phyloP scores from a whole-genome alignment of 2,113 vertebrate species.

The Cavia porcellus region DNA sequence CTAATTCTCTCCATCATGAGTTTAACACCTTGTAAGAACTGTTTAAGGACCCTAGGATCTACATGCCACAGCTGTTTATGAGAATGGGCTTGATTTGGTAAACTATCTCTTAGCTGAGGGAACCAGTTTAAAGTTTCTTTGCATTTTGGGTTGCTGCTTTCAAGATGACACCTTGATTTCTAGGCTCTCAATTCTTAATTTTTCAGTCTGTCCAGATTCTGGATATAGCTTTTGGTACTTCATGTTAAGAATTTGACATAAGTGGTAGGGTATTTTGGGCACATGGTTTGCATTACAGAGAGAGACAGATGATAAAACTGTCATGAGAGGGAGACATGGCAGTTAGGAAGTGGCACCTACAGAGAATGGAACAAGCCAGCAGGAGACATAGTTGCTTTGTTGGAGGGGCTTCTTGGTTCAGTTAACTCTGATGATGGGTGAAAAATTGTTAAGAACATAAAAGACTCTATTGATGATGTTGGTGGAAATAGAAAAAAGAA shows the following conservation, averaged over 20 bases:
- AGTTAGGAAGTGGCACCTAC: neutral
- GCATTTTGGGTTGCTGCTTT: neutral
- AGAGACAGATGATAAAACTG: constrained; percentile 41
- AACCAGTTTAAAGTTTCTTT: neutral
- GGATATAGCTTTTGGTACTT: neutral
- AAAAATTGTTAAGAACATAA: neutral
- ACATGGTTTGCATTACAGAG: neutral
- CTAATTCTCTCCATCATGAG: neutral
- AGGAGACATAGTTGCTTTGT: neutral
- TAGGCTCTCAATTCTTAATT: neutral
- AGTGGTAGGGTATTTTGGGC: constrained; percentile 33
- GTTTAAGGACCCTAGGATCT: neutral
- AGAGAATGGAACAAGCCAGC: neutral
- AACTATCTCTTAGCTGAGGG: neutral
- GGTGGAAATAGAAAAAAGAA: neutral
- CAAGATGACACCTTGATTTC: neutral
- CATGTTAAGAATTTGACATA: neutral
- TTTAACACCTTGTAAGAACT: neutral
- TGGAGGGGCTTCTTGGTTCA: neutral
- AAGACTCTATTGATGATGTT: neutral
- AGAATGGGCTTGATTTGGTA: neutral
- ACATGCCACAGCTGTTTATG: neutral
- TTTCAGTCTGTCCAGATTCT: constrained; percentile 29
- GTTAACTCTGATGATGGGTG: neutral
- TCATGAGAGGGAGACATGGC: neutral